Evolutionary conservation across 2,113 vertebrate species (phyloP), one percentile per base, ranked within the genome.

Genomic region (Corvus moneduloides): DNA sequence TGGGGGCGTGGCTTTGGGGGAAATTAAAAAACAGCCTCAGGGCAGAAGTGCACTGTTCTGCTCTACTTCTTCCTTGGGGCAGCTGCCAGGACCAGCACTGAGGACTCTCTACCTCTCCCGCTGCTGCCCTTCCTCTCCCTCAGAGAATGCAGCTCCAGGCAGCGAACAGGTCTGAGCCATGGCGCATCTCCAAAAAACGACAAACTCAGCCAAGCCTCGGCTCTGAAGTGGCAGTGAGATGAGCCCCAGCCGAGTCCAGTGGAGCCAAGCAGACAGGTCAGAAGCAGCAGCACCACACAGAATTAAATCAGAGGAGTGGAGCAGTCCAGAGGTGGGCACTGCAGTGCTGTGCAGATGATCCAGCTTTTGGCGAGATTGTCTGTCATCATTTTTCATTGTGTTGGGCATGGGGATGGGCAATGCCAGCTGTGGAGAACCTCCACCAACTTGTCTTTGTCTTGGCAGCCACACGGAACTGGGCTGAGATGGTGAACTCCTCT

Each of bases 231-330:
- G 33, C 37, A 68, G 22, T 18, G 62, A 52, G 27, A 32, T 13
- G 73, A 59, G 22, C 44, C 54, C 49, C 62, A 52, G 71, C 10
- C 0, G 1, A 58, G 44, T 22, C 22, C 46, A 77, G 33, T 1
- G 0, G 72, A 44, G 32, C 22, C 55, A 87, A 32, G 27, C 46
- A 68, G 37, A 44, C 32, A 51, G 63, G 22, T 44, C 46, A 1
- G 0, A 68, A 44, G 17, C 44, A 59, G 63, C 1, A 0, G 22
- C 54, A 39, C 27, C 33, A 32, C 27, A 22, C 0, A 0, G 63
- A 69, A 26, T 46, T 37, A 23, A 69, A 37, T 52, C 37, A 69
- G 37, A 22, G 32, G 9, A 52, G 33, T 61, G 3, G 6, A 33
- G 54, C 17, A 37, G 27, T 54, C 27, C 7, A 2, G 54, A 77